Conservation (phyloP, 2,888 invertebrate species). For the Lasioglossum vierecki region DNA sequence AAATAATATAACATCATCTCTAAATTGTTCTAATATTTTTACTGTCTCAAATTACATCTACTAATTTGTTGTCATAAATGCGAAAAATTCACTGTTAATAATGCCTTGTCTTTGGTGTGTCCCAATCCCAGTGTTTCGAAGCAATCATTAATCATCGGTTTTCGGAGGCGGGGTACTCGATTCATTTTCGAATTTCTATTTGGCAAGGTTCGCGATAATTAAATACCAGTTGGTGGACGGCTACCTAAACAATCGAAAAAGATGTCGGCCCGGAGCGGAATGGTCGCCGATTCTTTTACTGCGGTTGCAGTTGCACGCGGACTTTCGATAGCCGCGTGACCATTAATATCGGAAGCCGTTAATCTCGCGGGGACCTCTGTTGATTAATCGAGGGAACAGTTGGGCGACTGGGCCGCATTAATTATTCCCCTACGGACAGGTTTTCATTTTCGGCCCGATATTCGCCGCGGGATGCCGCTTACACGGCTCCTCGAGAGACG, state of each 20-base stretch:
- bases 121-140: slow-evolving; percentile 5
- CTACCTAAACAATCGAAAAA: background rate
- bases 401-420: slow-evolving; percentile 64
- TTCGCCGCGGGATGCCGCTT: slow-evolving; percentile 69
- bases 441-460: slow-evolving; percentile 72
- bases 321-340: slow-evolving; percentile 28
- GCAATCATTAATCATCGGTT: slow-evolving; percentile 17
- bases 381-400: slow-evolving; percentile 73
- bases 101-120: background rate
- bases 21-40: too few relatives aligned
- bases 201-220: slow-evolving; percentile 14
- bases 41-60: too few relatives aligned
- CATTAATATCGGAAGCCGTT: slow-evolving; percentile 71
- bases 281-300: background rate
- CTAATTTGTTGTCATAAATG: too few relatives aligned
- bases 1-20: too few relatives aligned
- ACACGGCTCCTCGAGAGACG: slow-evolving; percentile 46
- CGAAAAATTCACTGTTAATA: too few relatives aligned
- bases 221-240: slow-evolving; percentile 6
- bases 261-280: background rate
- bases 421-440: slow-evolving; percentile 69
- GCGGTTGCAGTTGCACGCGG: background rate
- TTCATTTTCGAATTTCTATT: slow-evolving; percentile 29
- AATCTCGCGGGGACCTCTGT: slow-evolving; percentile 54
- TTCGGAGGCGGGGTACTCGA: background rate